Conservation (phyloP, 2,797 vertebrate species). For the Halcyon badia region DNA sequence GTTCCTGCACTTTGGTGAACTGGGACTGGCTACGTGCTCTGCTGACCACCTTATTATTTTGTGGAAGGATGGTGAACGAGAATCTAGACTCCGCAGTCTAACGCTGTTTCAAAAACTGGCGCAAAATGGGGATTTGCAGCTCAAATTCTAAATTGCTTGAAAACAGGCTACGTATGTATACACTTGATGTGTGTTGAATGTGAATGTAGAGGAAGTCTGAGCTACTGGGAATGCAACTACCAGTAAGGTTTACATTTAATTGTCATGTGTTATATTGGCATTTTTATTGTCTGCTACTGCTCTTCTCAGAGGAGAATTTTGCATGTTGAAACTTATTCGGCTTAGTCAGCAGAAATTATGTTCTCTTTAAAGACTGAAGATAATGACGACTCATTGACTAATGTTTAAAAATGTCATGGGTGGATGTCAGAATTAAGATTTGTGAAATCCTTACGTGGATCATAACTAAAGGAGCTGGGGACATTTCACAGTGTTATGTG, state of each 20-base stretch:
- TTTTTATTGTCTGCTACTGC: not conserved
- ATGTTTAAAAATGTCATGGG: not conserved
- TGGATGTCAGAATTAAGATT: not conserved
- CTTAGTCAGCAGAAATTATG: not conserved
- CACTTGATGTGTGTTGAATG: not conserved
- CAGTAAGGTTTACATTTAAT: not conserved
- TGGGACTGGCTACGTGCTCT: slow-evolving; percentile 92
- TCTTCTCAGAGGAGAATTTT: not conserved
- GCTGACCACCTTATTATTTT: slow-evolving; percentile 94
- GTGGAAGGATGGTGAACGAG: slow-evolving; percentile 93
- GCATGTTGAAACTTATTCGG: not conserved
- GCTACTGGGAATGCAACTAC: slow-evolving; percentile 4
- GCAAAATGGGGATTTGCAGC: slow-evolving; percentile 83
- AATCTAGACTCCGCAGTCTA: slow-evolving; percentile 91
- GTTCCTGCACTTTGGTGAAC: slow-evolving; percentile 91
- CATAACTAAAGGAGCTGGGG: not conserved
- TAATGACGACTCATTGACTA: not conserved
- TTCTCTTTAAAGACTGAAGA: not conserved
- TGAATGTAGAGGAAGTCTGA: not conserved
- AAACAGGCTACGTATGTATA: not conserved
- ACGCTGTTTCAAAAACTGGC: slow-evolving; percentile 92
- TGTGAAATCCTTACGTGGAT: not conserved
- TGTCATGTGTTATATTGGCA: not conserved
- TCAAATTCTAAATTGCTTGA: slow-evolving; percentile 39
- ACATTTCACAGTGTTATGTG: not conserved